Evolutionary conservation across 2,797 vertebrate species (phyloP).

Genomic region (Emys orbicularis): DNA sequence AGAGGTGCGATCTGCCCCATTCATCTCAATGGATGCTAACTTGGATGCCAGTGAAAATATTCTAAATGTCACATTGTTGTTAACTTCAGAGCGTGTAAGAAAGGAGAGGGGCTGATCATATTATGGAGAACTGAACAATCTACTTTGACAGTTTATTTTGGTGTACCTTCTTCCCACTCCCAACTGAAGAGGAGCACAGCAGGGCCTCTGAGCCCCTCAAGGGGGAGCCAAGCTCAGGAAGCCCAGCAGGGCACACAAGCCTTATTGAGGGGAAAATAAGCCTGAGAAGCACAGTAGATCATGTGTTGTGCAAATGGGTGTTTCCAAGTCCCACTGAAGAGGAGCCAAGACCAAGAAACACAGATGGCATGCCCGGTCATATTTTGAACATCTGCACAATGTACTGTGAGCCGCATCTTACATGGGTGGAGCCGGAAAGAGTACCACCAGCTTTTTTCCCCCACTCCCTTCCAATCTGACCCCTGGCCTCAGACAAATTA

Average conservation of each 20-base stretch:
- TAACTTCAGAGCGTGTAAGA: not conserved
- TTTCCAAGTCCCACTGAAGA: too few species aligned
- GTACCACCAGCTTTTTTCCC: not conserved
- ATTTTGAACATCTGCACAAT: not conserved
- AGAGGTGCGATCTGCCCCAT: not conserved
- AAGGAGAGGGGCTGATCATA: not conserved
- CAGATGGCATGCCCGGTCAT: not conserved
- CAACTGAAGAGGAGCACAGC: not conserved
- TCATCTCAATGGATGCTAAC: not conserved
- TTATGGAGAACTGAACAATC: not conserved
- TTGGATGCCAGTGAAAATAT: not conserved
- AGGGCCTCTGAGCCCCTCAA: not conserved
- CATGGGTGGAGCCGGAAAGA: rapidly evolving
- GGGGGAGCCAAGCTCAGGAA: not conserved
- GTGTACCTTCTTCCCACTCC: not conserved
- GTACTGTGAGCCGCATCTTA: rapidly evolving
- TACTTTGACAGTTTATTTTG: not conserved
- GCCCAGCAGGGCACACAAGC: not conserved
- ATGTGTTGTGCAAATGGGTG: too few species aligned
- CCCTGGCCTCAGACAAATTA: not conserved
- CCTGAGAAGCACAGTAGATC: too few species aligned
- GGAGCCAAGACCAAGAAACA: too few species aligned
- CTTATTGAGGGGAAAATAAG: not conserved
- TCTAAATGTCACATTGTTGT: not conserved
- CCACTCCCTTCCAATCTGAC: not conserved